phyloP scores from a whole-genome alignment of 2,888 invertebrate species.

The Agriopis leucophaearia region DNA sequence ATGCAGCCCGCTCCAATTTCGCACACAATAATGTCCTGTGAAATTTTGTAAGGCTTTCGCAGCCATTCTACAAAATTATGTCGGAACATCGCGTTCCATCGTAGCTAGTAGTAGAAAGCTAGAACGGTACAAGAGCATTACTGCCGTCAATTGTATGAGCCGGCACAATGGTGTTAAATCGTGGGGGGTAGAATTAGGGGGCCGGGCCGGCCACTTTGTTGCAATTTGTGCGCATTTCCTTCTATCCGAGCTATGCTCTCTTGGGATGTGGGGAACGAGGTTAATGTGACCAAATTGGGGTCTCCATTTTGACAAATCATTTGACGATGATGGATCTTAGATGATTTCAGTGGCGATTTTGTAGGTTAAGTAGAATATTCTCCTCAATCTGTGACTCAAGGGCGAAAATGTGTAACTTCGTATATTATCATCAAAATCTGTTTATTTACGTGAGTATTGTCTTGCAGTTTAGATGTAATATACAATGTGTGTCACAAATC shows the following conservation, averaged over 20 bases:
- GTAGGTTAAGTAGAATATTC: conserved; percentile 16
- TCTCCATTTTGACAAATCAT: conserved; percentile 21
- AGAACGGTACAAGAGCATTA: conserved; percentile 53
- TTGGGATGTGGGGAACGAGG: conserved; percentile 32
- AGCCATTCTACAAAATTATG: conserved; percentile 38
- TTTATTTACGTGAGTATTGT: no score
- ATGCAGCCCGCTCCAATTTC: conserved; percentile 33
- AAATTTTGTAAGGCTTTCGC: conserved; percentile 34
- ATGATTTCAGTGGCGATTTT: conserved; percentile 17
- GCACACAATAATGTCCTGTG: conserved; percentile 36
- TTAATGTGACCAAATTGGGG: conserved; percentile 24
- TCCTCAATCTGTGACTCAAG: conserved; percentile 4
- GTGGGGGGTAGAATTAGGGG: conserved; percentile 65
- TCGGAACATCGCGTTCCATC: conserved; percentile 34
- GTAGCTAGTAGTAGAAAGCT: conserved; percentile 48
- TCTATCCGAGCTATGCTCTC: conserved; percentile 37
- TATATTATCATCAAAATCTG: neutral
- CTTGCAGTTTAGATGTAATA: no score
- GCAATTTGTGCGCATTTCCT: conserved; percentile 66
- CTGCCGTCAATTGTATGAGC: conserved; percentile 58
- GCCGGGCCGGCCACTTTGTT: conserved; percentile 66
- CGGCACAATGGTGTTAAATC: conserved; percentile 67
- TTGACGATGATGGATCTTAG: conserved; percentile 20
- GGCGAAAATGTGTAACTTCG: neutral
- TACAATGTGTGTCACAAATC: no score